These are phyloP conservation scores for Strix aluco DNA, from an alignment of 2,113 vertebrate species.

Conservation along the genomic window DNA sequence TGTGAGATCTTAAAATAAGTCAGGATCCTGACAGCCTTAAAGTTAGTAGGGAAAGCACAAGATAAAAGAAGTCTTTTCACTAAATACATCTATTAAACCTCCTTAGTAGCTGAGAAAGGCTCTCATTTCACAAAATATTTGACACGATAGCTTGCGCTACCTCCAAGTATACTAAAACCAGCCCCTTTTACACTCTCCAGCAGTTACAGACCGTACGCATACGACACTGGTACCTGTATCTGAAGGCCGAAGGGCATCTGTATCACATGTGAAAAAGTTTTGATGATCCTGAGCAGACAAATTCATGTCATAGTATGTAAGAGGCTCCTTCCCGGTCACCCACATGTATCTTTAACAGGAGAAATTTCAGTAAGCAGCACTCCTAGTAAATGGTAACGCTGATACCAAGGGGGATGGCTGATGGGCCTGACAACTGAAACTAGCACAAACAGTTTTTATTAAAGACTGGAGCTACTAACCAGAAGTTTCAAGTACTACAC, in stretches of 20 bases:
- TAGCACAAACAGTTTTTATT: neutral
- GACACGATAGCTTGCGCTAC: rapidly evolving
- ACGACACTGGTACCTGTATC: conserved; percentile 82
- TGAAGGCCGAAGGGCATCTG: conserved; percentile 89
- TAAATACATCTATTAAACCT: neutral
- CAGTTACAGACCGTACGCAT: rapidly evolving
- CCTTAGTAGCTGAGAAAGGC: neutral
- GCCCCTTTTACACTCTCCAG: rapidly evolving
- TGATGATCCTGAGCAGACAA: conserved; percentile 98
- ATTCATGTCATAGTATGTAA: conserved; percentile 99
- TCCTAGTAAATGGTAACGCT: neutral
- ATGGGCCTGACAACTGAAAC: neutral
- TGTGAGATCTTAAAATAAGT: neutral
- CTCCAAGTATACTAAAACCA: neutral
- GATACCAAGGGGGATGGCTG: too few species aligned
- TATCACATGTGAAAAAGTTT: conserved; percentile 96
- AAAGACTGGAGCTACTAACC: neutral
- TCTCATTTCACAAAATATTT: neutral
- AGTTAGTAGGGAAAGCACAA: neutral
- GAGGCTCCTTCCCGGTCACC: conserved; percentile 97
- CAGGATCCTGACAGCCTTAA: neutral
- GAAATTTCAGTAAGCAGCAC: neutral
- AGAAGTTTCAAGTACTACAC: neutral
- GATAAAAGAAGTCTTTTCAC: neutral
- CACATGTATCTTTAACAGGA: conserved; percentile 87